These are phyloP conservation scores for Plestiodon gilberti DNA, from an alignment of 2,113 vertebrate genomes.

Conservation along the genomic window DNA sequence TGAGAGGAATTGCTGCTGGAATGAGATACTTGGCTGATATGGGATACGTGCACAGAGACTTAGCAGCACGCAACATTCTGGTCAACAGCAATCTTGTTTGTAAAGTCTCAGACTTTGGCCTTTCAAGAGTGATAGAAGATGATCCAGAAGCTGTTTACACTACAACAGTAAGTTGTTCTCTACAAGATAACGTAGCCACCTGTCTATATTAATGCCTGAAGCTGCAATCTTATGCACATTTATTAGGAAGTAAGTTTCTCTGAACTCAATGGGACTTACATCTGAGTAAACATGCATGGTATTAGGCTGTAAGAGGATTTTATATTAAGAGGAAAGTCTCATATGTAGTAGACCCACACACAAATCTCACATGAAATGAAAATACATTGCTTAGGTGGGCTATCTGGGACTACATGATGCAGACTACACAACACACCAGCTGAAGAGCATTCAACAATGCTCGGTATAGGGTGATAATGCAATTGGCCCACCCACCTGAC, in stretches of 20 bases:
- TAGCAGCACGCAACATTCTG: constrained; percentile 96
- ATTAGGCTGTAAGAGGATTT: background rate
- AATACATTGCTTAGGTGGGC: background rate
- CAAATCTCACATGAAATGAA: background rate
- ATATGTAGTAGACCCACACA: background rate
- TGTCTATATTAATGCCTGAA: background rate
- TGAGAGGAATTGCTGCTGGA: constrained; percentile 95
- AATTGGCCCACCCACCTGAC: background rate
- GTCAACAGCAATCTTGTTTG: constrained; percentile 99
- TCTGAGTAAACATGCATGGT: no score
- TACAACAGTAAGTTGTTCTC: constrained; percentile 88
- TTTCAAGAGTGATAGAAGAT: constrained; percentile 97
- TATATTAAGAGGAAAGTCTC: background rate
- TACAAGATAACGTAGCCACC: background rate
- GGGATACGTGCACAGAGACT: constrained; percentile 98
- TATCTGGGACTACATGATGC: background rate
- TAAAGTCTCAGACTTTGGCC: constrained; percentile 98
- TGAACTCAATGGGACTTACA: no score
- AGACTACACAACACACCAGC: background rate
- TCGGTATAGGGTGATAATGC: background rate
- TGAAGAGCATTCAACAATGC: background rate
- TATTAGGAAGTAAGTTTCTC: no score
- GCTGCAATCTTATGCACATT: no score
- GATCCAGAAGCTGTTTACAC: constrained; percentile 98
- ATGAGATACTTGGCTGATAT: constrained; percentile 98